Base-by-base conservation (phyloP, 2,113 vertebrate genomes). In the Megaleporinus macrocephalus region DNA sequence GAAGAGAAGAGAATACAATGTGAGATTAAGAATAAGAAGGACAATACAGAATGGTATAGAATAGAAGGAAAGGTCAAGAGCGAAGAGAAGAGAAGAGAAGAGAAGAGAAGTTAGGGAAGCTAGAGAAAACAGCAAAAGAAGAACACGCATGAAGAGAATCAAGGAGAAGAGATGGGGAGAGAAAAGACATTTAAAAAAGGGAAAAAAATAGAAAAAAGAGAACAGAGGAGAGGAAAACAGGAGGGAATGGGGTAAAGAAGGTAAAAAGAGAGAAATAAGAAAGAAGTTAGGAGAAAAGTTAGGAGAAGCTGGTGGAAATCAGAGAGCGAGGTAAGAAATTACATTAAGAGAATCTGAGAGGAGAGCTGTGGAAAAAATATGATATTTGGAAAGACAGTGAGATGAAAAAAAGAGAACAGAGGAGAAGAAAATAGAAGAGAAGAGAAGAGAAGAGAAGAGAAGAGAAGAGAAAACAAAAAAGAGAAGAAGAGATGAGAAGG, bases 61-160 rank as follows among this genome's bases (percentile, higher is more conserved):
- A 36, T 7, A 61, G 15, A 24, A 70, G 15, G 22, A 13, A 22
- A 63, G 27, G 51, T 13, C 79, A 57, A 73, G 66, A 47, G 76
- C 86, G 79, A 66, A 47, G 78, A 82, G 69, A 71, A 36, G 72
- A 26, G 76, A 63, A 44, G 82, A 41, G 85, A 82, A 78, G 81
- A 76, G 79, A 84, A 88, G 83, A 85, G 5, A 66, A 76, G n/a
- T n/a, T 29, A 29, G 16, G 51, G 63, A 80, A 76, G 79, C n/a
- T n/a, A n/a, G 16, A 79, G n/a, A 73, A 74, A 74, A 80, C 11
- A 80, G 22, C n/a, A 59, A 59, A 22, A 59, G 57, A 61, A 26
- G 12, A 80, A n/a, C n/a, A n/a, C n/a, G n/a, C n/a, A n/a, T n/a
- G 70, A 87, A 1, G 20, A 33, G 79, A 66, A 71, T n/a, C n/a